Conservation (phyloP, 2,797 vertebrate genomes). For the Myotis daubentonii region DNA sequence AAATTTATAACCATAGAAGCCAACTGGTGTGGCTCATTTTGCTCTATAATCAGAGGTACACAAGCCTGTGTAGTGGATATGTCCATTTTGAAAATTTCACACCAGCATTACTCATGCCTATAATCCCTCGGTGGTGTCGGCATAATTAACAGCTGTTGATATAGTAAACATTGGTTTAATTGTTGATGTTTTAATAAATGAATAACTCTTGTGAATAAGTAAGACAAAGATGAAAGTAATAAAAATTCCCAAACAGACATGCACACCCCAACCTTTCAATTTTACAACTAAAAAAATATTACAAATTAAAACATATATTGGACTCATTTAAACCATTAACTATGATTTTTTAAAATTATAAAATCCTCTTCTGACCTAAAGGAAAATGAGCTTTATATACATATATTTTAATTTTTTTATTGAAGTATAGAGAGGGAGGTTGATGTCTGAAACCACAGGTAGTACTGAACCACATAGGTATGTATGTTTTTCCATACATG, state of each 20-base stretch:
- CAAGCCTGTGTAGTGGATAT: constrained; percentile 8
- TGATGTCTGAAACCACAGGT: neutral
- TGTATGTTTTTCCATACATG: neutral
- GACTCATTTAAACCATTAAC: neutral
- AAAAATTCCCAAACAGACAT: neutral
- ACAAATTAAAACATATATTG: constrained; percentile 1
- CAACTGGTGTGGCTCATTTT: constrained; percentile 2
- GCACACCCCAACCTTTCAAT: neutral
- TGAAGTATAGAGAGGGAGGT: neutral
- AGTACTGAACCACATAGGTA: neutral
- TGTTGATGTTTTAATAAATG: constrained; percentile 23
- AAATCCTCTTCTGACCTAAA: neutral
- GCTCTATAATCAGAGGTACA: neutral
- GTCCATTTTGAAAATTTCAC: constrained; percentile 29
- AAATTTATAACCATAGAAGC: constrained; percentile 20
- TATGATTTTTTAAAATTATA: neutral
- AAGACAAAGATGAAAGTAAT: constrained; percentile 42
- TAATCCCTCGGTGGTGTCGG: neutral
- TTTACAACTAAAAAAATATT: neutral
- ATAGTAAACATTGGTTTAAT: constrained; percentile 7
- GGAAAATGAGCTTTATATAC: neutral
- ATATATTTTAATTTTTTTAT: neutral
- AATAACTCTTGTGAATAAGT: neutral
- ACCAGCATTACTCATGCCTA: constrained; percentile 20
- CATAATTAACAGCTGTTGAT: constrained; percentile 26